Conservation (phyloP, 2,888 invertebrate species). For the Formica aserva region DNA sequence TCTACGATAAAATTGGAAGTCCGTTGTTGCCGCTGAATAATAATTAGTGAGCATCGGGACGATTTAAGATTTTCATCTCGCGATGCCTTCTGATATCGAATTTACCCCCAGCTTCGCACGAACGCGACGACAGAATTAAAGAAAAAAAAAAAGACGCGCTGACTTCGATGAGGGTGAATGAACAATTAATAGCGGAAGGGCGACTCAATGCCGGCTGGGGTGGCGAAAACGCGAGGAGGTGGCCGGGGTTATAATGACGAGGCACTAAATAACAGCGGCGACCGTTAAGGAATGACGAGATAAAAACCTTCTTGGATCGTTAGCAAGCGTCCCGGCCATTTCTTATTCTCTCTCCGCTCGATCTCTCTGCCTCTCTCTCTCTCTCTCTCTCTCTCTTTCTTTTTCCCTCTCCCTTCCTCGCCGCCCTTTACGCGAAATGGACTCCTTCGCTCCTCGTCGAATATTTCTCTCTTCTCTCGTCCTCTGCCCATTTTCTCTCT, state of each 20-base stretch:
- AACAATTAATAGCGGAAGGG: constrained; percentile 64
- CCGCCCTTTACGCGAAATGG: constrained; percentile 59
- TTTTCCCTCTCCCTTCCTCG: constrained; percentile 28
- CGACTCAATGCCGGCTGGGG: constrained; percentile 30
- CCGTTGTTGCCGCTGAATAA: constrained; percentile 34
- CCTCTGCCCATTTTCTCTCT: constrained; percentile 59
- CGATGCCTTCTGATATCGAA: constrained; percentile 52
- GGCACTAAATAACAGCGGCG: constrained; percentile 76
- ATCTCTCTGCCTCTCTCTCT: constrained; percentile 27
- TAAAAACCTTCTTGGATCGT: constrained; percentile 78
- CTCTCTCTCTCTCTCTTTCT: constrained; percentile 24
- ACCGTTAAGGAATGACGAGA: constrained; percentile 78
- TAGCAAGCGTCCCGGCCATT: constrained; percentile 75
- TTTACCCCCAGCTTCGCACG: constrained; percentile 42
- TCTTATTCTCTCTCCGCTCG: constrained; percentile 69
- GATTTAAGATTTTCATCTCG: constrained; percentile 49
- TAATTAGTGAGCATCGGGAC: constrained; percentile 26
- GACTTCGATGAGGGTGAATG: constrained; percentile 68
- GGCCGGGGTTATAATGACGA: constrained; percentile 73
- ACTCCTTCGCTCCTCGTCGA: constrained; percentile 55
- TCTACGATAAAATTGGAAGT: not conserved
- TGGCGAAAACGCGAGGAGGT: constrained; percentile 29
- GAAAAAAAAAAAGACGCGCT: constrained; percentile 26
- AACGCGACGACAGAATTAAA: constrained; percentile 52
- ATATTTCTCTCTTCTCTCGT: constrained; percentile 57